A percentile compares a stretch with the other conserved stretches of the same genome.
These are phyloP conservation scores for Luidia sarsii DNA, from an alignment of 53 echinoderm and acorn worm genomes.

Conservation along the genomic window DNA sequence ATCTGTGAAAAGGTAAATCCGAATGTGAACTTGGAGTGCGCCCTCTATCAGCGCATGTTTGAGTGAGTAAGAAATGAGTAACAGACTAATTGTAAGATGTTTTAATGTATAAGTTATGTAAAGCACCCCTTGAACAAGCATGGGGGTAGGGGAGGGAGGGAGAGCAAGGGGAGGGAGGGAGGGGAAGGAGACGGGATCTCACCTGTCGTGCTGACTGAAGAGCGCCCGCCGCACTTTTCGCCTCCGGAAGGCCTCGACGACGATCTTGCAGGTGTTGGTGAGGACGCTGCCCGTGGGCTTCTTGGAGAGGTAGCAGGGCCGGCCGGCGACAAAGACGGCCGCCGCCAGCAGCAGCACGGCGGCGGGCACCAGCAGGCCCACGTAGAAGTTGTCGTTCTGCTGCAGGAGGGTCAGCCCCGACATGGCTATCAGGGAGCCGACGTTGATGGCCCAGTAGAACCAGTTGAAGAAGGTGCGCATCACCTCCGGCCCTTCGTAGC, in stretches of 20 bases:
- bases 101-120: too few species aligned
- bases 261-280: constrained; percentile 79
- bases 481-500: constrained; percentile 81
- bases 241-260: constrained; percentile 71
- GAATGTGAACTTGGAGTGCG: too few species aligned
- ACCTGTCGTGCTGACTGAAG: constrained; percentile 59
- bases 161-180: too few species aligned
- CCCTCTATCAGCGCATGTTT: too few species aligned
- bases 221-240: constrained; percentile 40
- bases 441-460: constrained; percentile 98
- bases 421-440: constrained; percentile 77
- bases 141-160: too few species aligned
- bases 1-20: too few species aligned
- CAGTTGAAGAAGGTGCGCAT: constrained; percentile 96
- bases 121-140: too few species aligned
- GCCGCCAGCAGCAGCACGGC: constrained; percentile 52
- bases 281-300: constrained; percentile 89
- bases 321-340: constrained; percentile 67
- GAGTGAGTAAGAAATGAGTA: too few species aligned
- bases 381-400: constrained; percentile 79
- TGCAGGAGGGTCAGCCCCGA: constrained; percentile 71
- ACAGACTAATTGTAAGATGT: too few species aligned
- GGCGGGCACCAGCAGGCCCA: constrained; percentile 65
- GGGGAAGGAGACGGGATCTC: too few species aligned
- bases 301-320: constrained; percentile 69